Percentiles rank a stretch among this genome's conserved stretches.
phyloP scores from a whole-genome alignment of 1,140 invertebrate species.

The Drosophila rhopaloa region DNA sequence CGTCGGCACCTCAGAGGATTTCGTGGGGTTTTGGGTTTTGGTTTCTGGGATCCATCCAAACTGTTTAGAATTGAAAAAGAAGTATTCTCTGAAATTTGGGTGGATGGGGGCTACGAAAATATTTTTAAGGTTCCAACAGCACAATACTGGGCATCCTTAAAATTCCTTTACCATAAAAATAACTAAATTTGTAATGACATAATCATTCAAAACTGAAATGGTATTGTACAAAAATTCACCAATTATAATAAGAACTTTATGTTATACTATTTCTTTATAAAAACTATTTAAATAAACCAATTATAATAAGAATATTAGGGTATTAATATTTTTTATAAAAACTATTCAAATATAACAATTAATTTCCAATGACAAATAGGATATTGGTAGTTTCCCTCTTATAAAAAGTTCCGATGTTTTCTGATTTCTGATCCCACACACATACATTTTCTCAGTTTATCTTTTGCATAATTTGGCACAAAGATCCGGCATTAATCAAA shows the following conservation, averaged over 20 bases:
- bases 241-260: too few species aligned
- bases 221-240: too few species aligned
- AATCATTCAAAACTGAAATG: too few species aligned
- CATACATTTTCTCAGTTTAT: background rate
- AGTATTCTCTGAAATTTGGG: background rate
- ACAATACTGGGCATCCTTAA: background rate
- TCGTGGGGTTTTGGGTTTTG: background rate
- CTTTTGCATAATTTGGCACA: constrained; percentile 62
- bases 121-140: background rate
- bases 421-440: background rate
- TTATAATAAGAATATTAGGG: too few species aligned
- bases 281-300: too few species aligned
- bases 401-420: background rate
- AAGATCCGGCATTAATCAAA: constrained; percentile 15
- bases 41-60: background rate
- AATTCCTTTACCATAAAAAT: too few species aligned
- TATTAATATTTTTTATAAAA: too few species aligned
- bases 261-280: too few species aligned
- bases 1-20: constrained; percentile 26
- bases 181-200: too few species aligned
- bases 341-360: too few species aligned
- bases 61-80: background rate
- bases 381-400: background rate
- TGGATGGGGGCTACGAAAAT: background rate
- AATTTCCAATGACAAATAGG: background rate